Evolutionary conservation across 2,113 vertebrate genomes (phyloP), one percentile per base, ranked within the genome.

Genomic region (Copsychus sechellarum): DNA sequence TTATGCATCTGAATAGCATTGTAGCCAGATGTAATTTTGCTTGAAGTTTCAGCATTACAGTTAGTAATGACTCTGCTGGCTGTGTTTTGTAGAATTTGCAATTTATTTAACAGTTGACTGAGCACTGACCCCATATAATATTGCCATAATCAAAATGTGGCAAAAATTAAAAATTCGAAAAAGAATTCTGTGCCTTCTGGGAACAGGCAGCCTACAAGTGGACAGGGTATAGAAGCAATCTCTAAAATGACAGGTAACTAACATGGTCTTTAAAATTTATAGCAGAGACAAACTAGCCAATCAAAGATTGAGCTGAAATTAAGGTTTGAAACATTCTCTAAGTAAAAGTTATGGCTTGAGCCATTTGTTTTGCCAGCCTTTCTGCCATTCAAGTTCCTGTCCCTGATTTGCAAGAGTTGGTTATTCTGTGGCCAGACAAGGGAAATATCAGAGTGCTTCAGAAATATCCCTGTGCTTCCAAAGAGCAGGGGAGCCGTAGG

Each of bases 101-200:
- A 98, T 98, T 98, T 98, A 97, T 98, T 98, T 97, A 98, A 98
- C 98, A 98, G 98, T 96, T 98, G 98, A 98, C 98, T 98, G 98
- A 98, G 94, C 98, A 97, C 96, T 98, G 98, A 98, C 98, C 98
- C 95, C 97, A 97, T 96, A 98, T 97, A 96, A 98, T 97, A 97
- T 89, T 54, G 69, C 96, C 94, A 97, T 97, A 97, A 98, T 97
- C 97, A 98, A 98, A 98, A 95, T 96, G 85, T 93, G 92, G 93
- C 77, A 94, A 85, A 94, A 95, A 95, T 93, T 88, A 93, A 96
- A 95, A 95, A 92, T 79, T 77, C 3, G 3, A 92, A 69, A 69
- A 53, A 88, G 70, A 90, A 90, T 80, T 58, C 93, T 64, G 23
- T 62, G 93, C 81, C 78, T 94, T 92, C 87, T 87, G 86, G 86